Conservation (phyloP, 2,113 vertebrate genomes). For the Chaetorhynchus papuensis region DNA sequence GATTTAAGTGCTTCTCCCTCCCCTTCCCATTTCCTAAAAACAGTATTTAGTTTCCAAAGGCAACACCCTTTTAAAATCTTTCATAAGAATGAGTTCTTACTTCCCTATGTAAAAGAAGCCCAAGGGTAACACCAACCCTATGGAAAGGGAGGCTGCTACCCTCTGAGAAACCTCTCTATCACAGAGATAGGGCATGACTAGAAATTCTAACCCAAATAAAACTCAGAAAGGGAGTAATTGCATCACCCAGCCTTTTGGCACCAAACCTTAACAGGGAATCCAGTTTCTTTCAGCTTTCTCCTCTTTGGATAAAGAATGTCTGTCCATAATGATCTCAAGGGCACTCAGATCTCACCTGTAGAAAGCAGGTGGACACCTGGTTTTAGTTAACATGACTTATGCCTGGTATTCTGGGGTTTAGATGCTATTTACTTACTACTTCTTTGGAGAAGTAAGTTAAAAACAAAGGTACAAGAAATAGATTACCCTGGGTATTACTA, state of each 20-base stretch:
- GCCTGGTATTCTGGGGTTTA: not conserved
- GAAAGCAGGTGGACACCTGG: not conserved
- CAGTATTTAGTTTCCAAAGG: not conserved
- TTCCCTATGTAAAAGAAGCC: not conserved
- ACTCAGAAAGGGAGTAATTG: not conserved
- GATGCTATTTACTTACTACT: not conserved
- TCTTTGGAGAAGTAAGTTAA: not conserved
- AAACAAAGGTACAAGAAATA: not conserved
- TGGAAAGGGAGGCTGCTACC: not conserved
- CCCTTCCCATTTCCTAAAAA: not conserved
- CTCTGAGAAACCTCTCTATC: not conserved
- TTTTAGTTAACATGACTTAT: not conserved
- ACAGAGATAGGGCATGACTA: not conserved
- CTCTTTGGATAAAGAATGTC: not conserved
- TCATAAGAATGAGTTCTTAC: not conserved
- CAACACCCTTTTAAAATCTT: not conserved
- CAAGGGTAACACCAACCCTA: not conserved
- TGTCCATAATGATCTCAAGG: not conserved
- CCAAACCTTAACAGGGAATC: not conserved
- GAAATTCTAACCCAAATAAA: not conserved
- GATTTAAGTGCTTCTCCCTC: rapidly evolving
- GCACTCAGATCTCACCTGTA: not conserved
- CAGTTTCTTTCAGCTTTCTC: not conserved
- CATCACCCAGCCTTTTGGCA: not conserved
- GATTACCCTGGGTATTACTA: not conserved